Percentiles rank a stretch among this genome's conserved stretches.
Evolutionary conservation across 2,888 invertebrate species (phyloP).

Genomic region (Allophyes oxyacanthae): DNA sequence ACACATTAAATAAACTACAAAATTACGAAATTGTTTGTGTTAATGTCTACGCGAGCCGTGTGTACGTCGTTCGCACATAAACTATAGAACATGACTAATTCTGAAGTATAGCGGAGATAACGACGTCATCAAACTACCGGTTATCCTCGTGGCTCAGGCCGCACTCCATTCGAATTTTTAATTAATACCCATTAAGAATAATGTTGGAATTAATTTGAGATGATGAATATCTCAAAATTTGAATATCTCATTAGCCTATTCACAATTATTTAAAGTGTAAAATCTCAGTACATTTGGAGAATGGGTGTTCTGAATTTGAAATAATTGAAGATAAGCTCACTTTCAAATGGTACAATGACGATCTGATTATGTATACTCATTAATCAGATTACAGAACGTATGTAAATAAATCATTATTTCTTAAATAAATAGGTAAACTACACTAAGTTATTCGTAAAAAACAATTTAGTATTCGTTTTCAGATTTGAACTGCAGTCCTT

Average conservation of each 20-base stretch:
- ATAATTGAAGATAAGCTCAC: too few species aligned
- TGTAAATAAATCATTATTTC: too few species aligned
- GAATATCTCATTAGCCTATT: constrained; percentile 6
- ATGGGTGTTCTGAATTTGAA: too few species aligned
- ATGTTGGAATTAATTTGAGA: constrained; percentile 23
- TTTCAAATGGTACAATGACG: too few species aligned
- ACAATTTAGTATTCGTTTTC: too few species aligned
- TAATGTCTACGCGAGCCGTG: constrained; percentile 17
- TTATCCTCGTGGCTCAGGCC: constrained; percentile 52
- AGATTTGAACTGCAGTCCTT: too few species aligned
- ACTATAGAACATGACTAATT: constrained; percentile 41
- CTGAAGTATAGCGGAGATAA: constrained; percentile 41
- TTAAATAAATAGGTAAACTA: too few species aligned
- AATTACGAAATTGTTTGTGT: constrained; percentile 9
- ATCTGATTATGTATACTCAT: too few species aligned
- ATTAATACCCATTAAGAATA: constrained; percentile 41
- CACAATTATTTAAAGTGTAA: not conserved
- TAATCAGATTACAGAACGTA: too few species aligned
- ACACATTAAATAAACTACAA: not conserved
- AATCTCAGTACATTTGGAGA: too few species aligned
- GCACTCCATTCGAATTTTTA: constrained; percentile 41
- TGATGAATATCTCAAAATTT: not conserved
- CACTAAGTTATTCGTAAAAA: too few species aligned
- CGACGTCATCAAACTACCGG: constrained; percentile 48
- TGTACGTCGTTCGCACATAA: constrained; percentile 30